These are phyloP conservation scores for Allygus modestus DNA, from an alignment of 2,888 invertebrate genomes.

Conservation along the genomic window DNA sequence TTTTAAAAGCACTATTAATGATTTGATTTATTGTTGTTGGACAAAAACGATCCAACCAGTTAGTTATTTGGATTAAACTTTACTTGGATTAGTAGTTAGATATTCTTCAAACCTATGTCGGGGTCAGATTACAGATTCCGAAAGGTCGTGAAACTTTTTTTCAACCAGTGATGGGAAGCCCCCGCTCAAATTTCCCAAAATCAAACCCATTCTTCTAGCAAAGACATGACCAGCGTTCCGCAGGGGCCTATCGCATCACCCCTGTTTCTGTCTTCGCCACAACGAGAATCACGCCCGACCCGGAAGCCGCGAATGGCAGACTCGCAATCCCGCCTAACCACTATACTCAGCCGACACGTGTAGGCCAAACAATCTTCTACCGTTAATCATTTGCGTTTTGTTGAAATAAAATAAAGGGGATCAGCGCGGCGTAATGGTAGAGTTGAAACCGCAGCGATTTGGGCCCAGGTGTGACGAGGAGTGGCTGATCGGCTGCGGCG, in stretches of 20 bases:
- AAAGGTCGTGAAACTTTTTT: no score
- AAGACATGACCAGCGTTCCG: background rate
- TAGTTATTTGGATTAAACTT: no score
- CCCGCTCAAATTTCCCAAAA: no score
- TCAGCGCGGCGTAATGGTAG: conserved; percentile 51
- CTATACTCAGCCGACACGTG: conserved; percentile 48
- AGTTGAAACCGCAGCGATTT: conserved; percentile 43
- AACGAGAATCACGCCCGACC: conserved; percentile 49
- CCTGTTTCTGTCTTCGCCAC: background rate
- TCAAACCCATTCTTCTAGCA: background rate
- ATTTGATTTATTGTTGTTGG: no score
- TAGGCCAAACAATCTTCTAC: conserved; percentile 59
- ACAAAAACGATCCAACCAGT: no score
- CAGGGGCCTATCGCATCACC: background rate
- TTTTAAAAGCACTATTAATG: no score
- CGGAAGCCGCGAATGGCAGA: conserved; percentile 34
- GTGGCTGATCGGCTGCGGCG: background rate
- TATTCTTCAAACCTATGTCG: no score
- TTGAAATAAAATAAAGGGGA: conserved; percentile 63
- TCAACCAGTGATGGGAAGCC: no score
- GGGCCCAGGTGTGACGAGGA: conserved; percentile 41
- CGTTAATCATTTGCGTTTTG: conserved; percentile 61
- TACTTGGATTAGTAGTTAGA: no score
- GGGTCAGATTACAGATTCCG: no score
- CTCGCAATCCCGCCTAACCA: conserved; percentile 43